Evolutionary conservation across 2,113 vertebrate species (phyloP).

Genomic region (Redunca redunca): DNA sequence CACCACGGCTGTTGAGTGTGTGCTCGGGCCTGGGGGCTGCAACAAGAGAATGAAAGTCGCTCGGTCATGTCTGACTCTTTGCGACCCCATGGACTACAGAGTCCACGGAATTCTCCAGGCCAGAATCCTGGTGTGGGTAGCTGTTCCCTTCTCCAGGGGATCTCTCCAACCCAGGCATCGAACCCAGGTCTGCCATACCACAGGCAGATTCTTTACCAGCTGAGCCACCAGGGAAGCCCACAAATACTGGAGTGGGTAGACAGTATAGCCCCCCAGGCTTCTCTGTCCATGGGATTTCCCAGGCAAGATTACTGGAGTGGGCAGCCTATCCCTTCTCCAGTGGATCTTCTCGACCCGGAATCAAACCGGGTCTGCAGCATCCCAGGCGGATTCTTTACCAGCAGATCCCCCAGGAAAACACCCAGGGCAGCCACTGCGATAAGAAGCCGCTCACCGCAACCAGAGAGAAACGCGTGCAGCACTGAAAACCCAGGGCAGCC

Average conservation of each 20-base stretch:
- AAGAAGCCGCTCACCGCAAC: not conserved
- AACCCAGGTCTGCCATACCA: not conserved
- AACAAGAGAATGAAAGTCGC: not conserved
- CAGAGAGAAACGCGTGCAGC: not conserved
- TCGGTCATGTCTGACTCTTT: not conserved
- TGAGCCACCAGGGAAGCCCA: not conserved
- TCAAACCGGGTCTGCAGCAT: not conserved
- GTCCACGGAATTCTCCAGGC: not conserved
- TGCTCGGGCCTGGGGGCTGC: not conserved
- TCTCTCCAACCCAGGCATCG: not conserved
- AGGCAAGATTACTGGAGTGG: not conserved
- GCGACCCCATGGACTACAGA: not conserved
- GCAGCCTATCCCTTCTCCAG: not conserved
- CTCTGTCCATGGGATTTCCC: not conserved
- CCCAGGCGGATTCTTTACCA: not conserved
- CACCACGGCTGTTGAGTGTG: accelerated
- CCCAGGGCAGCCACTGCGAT: not conserved
- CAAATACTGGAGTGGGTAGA: not conserved
- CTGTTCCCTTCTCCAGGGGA: not conserved
- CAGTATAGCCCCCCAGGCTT: not conserved
- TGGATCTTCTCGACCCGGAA: not conserved
- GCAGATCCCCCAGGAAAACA: too few species aligned
- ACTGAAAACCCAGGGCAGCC: not conserved
- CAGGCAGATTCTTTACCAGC: not conserved
- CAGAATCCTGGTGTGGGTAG: not conserved